Conservation (phyloP, 2,113 vertebrate species). For the Scartelaos histophorus region DNA sequence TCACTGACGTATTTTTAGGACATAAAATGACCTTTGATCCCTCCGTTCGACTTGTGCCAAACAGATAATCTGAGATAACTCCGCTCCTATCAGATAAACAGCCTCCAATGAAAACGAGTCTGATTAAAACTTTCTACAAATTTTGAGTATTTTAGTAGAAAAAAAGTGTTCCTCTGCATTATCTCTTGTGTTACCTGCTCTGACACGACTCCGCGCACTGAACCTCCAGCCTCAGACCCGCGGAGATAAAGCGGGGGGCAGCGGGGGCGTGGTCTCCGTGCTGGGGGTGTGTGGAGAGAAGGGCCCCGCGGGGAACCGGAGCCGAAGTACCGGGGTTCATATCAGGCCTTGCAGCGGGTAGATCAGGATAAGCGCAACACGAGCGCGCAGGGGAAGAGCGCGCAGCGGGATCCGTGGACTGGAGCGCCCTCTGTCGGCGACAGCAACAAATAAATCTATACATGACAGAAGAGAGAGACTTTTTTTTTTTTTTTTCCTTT, state of each 20-base stretch:
- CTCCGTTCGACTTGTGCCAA: background rate
- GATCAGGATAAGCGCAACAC: slow-evolving; percentile 1
- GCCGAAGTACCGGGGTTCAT: slow-evolving; percentile 9
- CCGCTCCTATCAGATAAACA: background rate
- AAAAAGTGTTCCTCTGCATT: background rate
- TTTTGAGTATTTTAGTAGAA: no score
- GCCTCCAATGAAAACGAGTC: background rate
- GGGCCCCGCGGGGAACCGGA: background rate
- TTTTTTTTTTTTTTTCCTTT: no score
- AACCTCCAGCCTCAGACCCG: background rate
- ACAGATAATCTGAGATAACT: no score
- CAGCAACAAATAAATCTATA: background rate
- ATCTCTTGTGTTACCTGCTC: background rate
- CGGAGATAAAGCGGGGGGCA: background rate
- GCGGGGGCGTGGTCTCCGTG: background rate
- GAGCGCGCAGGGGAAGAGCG: background rate
- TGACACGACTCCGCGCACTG: background rate
- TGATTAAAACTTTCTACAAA: background rate
- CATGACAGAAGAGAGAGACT: no score
- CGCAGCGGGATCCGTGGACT: slow-evolving; percentile 1
- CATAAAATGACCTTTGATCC: slow-evolving; percentile 4
- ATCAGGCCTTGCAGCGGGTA: slow-evolving; percentile 1
- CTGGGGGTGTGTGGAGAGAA: background rate
- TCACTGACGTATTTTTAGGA: background rate
- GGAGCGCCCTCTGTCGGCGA: slow-evolving; percentile 50